Percentiles rank a stretch among this genome's conserved stretches.
These are phyloP conservation scores for Drosophila robusta DNA, from an alignment of 2,888 invertebrate genomes.

Conservation along the genomic window DNA sequence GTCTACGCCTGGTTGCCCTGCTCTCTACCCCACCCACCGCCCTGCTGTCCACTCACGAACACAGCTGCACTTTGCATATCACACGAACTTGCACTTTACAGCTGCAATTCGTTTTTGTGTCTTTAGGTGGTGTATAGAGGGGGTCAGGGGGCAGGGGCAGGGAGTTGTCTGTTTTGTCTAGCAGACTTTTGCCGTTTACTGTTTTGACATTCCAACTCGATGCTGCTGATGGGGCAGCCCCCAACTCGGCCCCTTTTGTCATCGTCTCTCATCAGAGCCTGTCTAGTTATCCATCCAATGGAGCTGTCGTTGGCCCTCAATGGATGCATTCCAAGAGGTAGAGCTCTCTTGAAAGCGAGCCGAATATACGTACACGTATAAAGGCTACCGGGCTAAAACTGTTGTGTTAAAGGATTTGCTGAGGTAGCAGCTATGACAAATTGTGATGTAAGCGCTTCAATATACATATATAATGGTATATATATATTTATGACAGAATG, in stretches of 20 bases:
- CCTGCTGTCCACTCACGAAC: slow-evolving; percentile 15
- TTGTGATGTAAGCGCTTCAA: neutral
- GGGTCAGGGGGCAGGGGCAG: neutral
- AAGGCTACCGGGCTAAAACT: slow-evolving; percentile 1
- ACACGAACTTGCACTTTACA: slow-evolving; percentile 78
- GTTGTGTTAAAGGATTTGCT: slow-evolving; percentile 7
- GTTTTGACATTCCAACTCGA: slow-evolving; percentile 72
- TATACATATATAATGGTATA: neutral
- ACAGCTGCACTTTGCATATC: slow-evolving; percentile 71
- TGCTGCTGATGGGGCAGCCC: slow-evolving; percentile 26
- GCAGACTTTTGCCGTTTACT: slow-evolving; percentile 76
- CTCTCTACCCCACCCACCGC: slow-evolving; percentile 2
- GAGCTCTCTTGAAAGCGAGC: slow-evolving; percentile 9
- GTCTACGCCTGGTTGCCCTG: slow-evolving; percentile 11
- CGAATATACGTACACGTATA: neutral
- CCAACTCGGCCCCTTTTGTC: slow-evolving; percentile 55
- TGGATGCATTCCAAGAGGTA: slow-evolving; percentile 6
- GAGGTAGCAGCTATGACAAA: slow-evolving; percentile 2
- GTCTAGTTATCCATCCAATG: slow-evolving; percentile 29
- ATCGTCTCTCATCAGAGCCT: slow-evolving; percentile 39
- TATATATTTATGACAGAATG: neutral
- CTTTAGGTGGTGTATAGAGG: slow-evolving; percentile 15
- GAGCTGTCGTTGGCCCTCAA: slow-evolving; percentile 8
- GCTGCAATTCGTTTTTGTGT: slow-evolving; percentile 24
- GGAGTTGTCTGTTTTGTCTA: slow-evolving; percentile 44